Evolutionary conservation across 2,113 vertebrate species (phyloP).

Genomic region (Ardeotis arabs): DNA sequence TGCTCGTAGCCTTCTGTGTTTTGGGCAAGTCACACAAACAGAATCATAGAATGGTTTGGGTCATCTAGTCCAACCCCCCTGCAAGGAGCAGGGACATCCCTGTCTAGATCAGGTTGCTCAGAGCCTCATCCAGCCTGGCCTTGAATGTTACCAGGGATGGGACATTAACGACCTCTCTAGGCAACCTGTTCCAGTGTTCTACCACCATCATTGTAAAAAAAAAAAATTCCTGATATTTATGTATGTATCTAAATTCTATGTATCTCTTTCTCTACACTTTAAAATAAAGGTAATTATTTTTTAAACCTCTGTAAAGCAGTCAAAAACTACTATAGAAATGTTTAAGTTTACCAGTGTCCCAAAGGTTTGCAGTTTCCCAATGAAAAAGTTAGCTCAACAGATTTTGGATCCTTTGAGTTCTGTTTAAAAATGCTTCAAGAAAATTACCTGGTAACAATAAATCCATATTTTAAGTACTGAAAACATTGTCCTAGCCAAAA

Average conservation of each 20-base stretch:
- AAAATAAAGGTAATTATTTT: not conserved
- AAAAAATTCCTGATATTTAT: too few species aligned
- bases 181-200: too few species aligned
- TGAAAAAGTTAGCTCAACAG: not conserved
- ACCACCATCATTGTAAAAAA: too few species aligned
- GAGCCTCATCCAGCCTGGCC: too few species aligned
- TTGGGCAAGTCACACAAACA: not conserved
- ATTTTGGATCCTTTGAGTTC: not conserved
- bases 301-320: not conserved
- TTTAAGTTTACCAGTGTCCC: not conserved
- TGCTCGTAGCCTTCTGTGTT: not conserved
- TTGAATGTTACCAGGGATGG: too few species aligned
- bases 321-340: not conserved
- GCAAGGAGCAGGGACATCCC: too few species aligned
- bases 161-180: too few species aligned
- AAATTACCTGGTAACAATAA: not conserved
- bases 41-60: too few species aligned
- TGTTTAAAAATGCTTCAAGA: not conserved
- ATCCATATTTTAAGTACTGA: not conserved
- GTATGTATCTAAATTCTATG: not conserved
- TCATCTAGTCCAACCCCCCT: too few species aligned
- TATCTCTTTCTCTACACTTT: not conserved
- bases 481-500: not conserved
- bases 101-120: too few species aligned
- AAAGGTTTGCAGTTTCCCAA: not conserved